Evolutionary conservation across 1,140 invertebrate genomes (phyloP), one percentile per base, ranked within the genome.

Genomic region (Dryas iulia): DNA sequence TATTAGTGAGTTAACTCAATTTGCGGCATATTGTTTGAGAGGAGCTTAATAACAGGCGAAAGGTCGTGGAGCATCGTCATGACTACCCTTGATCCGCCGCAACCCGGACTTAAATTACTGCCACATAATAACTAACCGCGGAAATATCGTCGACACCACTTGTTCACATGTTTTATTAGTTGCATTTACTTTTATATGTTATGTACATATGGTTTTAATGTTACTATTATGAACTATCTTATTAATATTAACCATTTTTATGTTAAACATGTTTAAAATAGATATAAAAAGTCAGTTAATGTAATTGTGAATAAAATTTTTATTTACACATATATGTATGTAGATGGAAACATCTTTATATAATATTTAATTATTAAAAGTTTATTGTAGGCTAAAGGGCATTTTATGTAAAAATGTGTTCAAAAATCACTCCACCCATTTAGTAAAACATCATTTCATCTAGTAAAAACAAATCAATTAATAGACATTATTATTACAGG

Each of bases 1-100:
- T 91, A 91, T 90, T 91, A 91, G 83, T 83, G 84, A 89, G 84
- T 91, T 91, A 89, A 91, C 86, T 90, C 87, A 91, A 91, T 91
- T 91, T 91, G 87, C 66, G 86, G 86, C 82, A 84, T 91, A 91
- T 90, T 91, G 89, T 90, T 90, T 88, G 89, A 84, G 85, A 88
- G 85, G 71, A 82, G 82, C 83, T 85, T 91, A 90, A 91, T 91
- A 89, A 90, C 82, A 89, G 81, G 79, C 82, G 79, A 84, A 79
- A 87, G 83, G 77, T 78, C 75, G 79, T 69, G 75, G 71, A 76
- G 73, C 79, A 86, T 87, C 80, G 79, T 71, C 85, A 88, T 89
- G 84, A 78, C 82, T 84, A 88, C 85, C 77, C 82, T 77, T 81
- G 79, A 87, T 86, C 85, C 70, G 59, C 47, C 67, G 5, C 65